Conservation (phyloP, 2,888 invertebrate genomes). For the Clitarchus hookeri region DNA sequence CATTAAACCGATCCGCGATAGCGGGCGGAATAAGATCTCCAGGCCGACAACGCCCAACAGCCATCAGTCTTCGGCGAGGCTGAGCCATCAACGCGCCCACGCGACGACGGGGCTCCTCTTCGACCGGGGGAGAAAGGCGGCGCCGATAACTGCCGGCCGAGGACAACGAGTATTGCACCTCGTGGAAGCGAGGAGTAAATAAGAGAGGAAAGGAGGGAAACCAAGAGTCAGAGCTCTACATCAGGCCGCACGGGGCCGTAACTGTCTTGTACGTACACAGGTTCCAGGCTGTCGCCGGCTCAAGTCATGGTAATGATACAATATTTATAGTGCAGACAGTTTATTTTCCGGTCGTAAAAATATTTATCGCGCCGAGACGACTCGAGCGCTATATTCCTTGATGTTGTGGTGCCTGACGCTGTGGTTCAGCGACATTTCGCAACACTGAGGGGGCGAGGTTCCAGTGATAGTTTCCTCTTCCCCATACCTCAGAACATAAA, state of each 20-base stretch:
- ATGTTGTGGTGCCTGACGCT: neutral
- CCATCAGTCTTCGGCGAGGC: neutral
- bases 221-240: too few species aligned
- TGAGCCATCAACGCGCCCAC: neutral
- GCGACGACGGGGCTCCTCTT: neutral
- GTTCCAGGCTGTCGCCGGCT: neutral
- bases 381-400: neutral
- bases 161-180: too few species aligned
- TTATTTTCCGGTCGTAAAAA: neutral
- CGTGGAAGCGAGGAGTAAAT: too few species aligned
- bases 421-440: neutral
- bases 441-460: neutral
- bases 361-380: neutral
- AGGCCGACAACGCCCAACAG: neutral
- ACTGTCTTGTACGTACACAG: neutral
- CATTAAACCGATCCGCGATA: slow-evolving; percentile 6
- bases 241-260: neutral
- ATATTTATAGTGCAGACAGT: neutral
- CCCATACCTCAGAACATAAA: neutral
- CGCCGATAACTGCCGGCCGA: too few species aligned
- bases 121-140: neutral
- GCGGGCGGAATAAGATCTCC: neutral
- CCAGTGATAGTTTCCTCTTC: too few species aligned
- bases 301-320: neutral
- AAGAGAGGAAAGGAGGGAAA: too few species aligned